These are phyloP conservation scores for Porites australiensis DNA, from an alignment of 64 coral and sea anemone genomes.

Conservation along the genomic window DNA sequence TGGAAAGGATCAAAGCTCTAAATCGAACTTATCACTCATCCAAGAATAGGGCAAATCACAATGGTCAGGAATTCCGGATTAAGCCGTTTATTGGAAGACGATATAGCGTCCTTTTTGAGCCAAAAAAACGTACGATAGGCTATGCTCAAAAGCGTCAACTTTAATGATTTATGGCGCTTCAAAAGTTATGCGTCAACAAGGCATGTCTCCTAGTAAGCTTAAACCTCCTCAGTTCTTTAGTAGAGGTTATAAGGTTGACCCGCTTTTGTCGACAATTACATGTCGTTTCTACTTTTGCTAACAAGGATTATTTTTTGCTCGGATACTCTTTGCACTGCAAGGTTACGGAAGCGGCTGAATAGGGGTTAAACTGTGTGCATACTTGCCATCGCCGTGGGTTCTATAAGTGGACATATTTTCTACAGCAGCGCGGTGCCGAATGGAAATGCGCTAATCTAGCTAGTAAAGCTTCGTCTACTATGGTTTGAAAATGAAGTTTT, in stretches of 20 bases:
- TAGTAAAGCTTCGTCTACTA: too few species aligned
- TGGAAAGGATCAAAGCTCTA: not conserved
- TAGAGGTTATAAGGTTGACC: constrained; percentile 26
- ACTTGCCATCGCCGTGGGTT: too few species aligned
- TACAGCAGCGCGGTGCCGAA: too few species aligned
- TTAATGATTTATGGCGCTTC: constrained; percentile 39
- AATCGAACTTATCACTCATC: not conserved
- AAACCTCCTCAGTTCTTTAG: not conserved
- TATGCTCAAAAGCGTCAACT: not conserved
- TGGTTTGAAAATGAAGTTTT: too few species aligned
- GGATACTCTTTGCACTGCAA: not conserved
- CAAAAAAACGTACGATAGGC: not conserved
- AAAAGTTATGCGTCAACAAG: constrained; percentile 31
- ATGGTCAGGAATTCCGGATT: constrained; percentile 33
- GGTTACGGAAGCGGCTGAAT: not conserved
- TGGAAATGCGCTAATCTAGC: too few species aligned
- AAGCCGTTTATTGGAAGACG: not conserved
- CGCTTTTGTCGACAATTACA: constrained; percentile 28
- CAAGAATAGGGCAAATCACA: not conserved
- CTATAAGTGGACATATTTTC: too few species aligned
- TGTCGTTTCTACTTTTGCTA: constrained; percentile 21
- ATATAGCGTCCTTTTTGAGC: not conserved
- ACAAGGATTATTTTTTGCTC: constrained; percentile 32
- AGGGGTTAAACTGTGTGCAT: not conserved
- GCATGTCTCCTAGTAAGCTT: constrained; percentile 2